Evolutionary conservation across 2,888 invertebrate genomes (phyloP), one percentile per base, ranked within the genome.

Genomic region (Prenolepis imparis): DNA sequence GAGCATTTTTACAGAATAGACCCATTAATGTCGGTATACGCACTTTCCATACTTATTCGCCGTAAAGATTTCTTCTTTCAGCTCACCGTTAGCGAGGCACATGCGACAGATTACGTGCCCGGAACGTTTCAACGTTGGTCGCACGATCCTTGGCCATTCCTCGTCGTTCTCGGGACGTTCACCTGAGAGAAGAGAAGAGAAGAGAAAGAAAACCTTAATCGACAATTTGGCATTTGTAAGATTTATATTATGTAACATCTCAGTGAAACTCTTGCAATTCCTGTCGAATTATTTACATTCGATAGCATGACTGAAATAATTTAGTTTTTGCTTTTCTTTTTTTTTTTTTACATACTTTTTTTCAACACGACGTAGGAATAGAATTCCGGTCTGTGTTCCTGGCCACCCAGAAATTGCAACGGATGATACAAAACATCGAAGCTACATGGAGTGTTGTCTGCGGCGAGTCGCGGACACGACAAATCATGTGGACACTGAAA

Each of bases 351-450:
- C 72, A 77, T 92, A 96, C 98, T 97, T 96, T 98, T 98, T 94
- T 96, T 97, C 39, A 99, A 94, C 68, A 99, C 96, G 0, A 98
- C 96, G 94, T 98, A 99, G 0, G 97, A 97, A 94, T 96, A 98
- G 36, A 96, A 93, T 90, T 98, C 97, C 0, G 94, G 95, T 73
- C 92, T 94, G 95, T 18, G 94, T 91, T 66, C 0, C 93, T 92
- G 0, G 4, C 4, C 24, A 2, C 6, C 11, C 39, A 63, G 63
- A 12, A 89, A 18, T 44, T 96, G 95, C 74, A 97, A 92, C 0
- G 96, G 95, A 86, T 96, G 95, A 91, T 97, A 98, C 28, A 95
- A 93, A 72, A 96, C 96, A 88, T 96, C 94, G 93, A 98, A 98
- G 93, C 97, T 98, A 91, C 98, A 99, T 0, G 98, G 98, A 0